Conservation (phyloP, 2,113 vertebrate species). For the Cebidichthys violaceus region DNA sequence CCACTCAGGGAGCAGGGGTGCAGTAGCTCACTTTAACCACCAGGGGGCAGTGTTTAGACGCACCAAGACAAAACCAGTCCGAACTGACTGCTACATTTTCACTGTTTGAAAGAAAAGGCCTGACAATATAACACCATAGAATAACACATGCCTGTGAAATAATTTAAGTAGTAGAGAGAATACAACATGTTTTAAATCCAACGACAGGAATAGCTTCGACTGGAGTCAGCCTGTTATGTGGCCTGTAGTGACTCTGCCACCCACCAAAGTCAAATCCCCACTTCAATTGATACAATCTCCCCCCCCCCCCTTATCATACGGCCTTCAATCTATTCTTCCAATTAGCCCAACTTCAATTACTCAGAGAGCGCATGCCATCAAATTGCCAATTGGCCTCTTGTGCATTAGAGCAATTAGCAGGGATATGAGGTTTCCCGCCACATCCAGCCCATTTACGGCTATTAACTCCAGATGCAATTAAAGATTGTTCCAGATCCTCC, state of each 20-base stretch:
- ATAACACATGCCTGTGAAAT: neutral
- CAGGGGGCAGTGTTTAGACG: constrained; percentile 50
- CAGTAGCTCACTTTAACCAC: constrained; percentile 10
- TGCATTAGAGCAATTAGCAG: constrained; percentile 77
- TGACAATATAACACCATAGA: neutral
- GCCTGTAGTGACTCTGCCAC: constrained; percentile 14
- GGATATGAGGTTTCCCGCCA: constrained; percentile 76
- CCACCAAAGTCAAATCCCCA: constrained; percentile 42
- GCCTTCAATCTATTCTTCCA: constrained; percentile 67
- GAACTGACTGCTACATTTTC: neutral
- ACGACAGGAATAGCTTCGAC: neutral
- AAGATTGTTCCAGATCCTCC: constrained; percentile 69
- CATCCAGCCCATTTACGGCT: constrained; percentile 72
- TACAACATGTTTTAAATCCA: neutral
- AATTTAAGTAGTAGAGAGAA: neutral
- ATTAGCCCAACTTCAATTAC: constrained; percentile 73
- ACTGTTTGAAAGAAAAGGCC: neutral
- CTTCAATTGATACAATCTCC: constrained; percentile 34
- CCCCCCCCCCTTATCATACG: constrained; percentile 14
- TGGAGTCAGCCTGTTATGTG: neutral
- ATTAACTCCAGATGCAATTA: constrained; percentile 78
- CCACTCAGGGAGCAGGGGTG: neutral
- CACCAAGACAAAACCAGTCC: neutral
- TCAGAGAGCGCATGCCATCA: constrained; percentile 62
- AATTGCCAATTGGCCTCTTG: constrained; percentile 77